Evolutionary conservation across 2,113 vertebrate species (phyloP).

Genomic region (Larimichthys crocea): DNA sequence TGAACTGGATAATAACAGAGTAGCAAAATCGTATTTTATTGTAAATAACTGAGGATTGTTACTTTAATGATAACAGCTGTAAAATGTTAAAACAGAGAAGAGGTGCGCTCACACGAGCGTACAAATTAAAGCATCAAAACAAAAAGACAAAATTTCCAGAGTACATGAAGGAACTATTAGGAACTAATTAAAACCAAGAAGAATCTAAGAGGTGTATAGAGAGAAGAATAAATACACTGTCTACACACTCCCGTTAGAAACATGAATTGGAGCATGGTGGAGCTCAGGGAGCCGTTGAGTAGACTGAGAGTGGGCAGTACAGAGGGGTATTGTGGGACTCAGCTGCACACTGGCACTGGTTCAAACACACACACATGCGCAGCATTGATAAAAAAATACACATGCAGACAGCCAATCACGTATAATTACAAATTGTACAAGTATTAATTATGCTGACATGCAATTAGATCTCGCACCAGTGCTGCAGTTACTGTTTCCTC

Average conservation of each 20-base stretch:
- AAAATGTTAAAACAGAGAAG: too few species aligned
- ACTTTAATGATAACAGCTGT: background rate
- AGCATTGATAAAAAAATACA: background rate
- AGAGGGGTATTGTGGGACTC: slow-evolving; percentile 79
- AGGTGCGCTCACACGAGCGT: too few species aligned
- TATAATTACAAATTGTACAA: background rate
- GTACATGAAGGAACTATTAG: background rate
- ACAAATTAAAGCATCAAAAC: background rate
- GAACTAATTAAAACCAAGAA: background rate
- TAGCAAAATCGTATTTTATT: background rate
- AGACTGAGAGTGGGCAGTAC: slow-evolving; percentile 60
- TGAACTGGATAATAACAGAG: background rate
- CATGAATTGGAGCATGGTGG: slow-evolving; percentile 72
- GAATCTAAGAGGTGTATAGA: background rate
- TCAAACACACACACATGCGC: slow-evolving; percentile 50
- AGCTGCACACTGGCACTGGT: slow-evolving; percentile 73
- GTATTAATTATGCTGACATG: slow-evolving; percentile 8
- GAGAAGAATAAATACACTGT: background rate
- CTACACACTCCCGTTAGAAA: slow-evolving; percentile 9
- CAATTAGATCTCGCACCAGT: background rate
- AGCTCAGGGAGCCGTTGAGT: slow-evolving; percentile 48
- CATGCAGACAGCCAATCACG: background rate
- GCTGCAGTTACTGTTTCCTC: background rate
- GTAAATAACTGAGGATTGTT: background rate
- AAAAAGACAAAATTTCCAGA: background rate